These are phyloP conservation scores for Drosophila sproati DNA, from an alignment of 1,140 invertebrate species.

Conservation along the genomic window DNA sequence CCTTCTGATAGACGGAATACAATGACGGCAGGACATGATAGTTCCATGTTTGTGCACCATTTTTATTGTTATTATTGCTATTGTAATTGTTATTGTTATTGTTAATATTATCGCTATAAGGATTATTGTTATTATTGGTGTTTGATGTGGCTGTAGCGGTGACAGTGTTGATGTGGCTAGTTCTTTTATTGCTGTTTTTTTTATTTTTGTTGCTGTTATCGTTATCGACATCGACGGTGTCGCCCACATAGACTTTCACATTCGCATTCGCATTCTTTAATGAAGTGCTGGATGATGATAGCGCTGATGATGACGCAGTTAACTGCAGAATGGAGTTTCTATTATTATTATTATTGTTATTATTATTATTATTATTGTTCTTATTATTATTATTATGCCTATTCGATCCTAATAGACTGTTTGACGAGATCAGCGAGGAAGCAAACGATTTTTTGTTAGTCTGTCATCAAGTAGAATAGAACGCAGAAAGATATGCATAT, in stretches of 20 bases:
- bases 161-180: constrained; percentile 73
- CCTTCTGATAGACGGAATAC: constrained; percentile 93
- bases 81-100: constrained; percentile 63
- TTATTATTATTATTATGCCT: constrained; percentile 63
- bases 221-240: constrained; percentile 63
- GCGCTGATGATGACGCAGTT: constrained; percentile 61
- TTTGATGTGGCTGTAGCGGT: constrained; percentile 62
- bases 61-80: constrained; percentile 68
- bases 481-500: constrained; percentile 59
- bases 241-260: constrained; percentile 79
- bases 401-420: constrained; percentile 84
- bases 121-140: constrained; percentile 66
- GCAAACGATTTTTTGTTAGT: constrained; percentile 84
- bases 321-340: constrained; percentile 75
- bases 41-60: constrained; percentile 89
- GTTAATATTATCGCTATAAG: constrained; percentile 55
- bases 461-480: constrained; percentile 70
- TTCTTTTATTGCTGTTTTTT: constrained; percentile 49
- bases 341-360: constrained; percentile 56
- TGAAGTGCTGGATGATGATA: constrained; percentile 69
- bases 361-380: constrained; percentile 8
- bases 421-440: constrained; percentile 84
- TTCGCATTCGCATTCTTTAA: constrained; percentile 52
- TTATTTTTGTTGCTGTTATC: constrained; percentile 38
- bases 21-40: constrained; percentile 93